Evolutionary conservation across 2,797 vertebrate genomes (phyloP), one percentile per base, ranked within the genome.

Genomic region (Lithobates pipiens): DNA sequence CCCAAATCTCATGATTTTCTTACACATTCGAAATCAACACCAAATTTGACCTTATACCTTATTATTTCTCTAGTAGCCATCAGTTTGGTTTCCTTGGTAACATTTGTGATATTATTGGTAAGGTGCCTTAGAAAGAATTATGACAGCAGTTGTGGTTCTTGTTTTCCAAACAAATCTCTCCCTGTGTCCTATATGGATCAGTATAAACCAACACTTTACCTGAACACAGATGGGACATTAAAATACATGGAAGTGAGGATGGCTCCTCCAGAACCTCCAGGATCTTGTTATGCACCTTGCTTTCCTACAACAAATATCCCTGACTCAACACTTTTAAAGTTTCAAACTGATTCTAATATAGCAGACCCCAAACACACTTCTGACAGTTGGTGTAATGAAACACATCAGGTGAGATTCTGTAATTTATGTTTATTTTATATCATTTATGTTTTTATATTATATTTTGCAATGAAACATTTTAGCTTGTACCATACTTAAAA

Each of bases 51-150:
- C 16, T 89, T 99, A 85, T 99, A 99, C 91, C 95, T 99, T 85
- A 98, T 98, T 81, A 96, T 98, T 18, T 95, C 97, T 0, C 90
- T 99, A 57, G 97, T 95, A 15, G 95, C 96, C 0, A 91, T 98
- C 15, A 97, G 97, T 50, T 93, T 94, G 0, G 93, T 99, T 82
- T 96, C 95, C 0, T 94, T 99, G 0, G 93, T 97, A 84, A 97
- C 97, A 0, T 94, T 97, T 90, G 93, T 93, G 10, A 88, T 97
- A 57, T 89, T 99, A 80, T 94, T 95, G 76, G 95, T 96, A 73
- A 95, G 96, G 36, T 99, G 97, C 90, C 92, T 99, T 54, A 80
- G 67, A 46, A 80, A 25, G 44, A 91, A 92, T 5, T 39, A 61
- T 78, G 95, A 92, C 4, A 88, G 82, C 88, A 94, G 93, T 21